These are phyloP conservation scores for Blomia tropicalis DNA, from an alignment of 2,888 invertebrate genomes.

Conservation along the genomic window DNA sequence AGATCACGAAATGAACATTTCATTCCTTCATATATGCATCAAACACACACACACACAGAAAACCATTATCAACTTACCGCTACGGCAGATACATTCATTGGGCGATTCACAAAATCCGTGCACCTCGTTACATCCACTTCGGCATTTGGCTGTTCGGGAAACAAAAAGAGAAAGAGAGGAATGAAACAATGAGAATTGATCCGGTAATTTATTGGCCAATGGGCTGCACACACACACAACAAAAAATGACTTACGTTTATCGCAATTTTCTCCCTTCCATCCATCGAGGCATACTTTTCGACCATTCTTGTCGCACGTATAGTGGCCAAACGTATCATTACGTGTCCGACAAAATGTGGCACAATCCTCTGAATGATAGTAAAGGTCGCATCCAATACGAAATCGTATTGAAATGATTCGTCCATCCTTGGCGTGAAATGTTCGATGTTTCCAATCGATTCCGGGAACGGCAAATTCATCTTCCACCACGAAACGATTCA, in stretches of 20 bases:
- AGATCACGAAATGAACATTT: no score
- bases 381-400: conserved; percentile 6
- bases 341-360: conserved; percentile 83
- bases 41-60: no score
- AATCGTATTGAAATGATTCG: conserved; percentile 7
- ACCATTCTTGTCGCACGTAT: conserved; percentile 65
- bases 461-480: background rate
- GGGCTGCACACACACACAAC: conserved; percentile 7
- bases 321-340: conserved; percentile 86
- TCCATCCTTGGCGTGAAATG: conserved; percentile 8
- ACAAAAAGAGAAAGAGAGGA: background rate
- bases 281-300: conserved; percentile 81
- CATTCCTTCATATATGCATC: no score
- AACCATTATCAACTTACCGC: no score
- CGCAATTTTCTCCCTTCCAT: conserved; percentile 85
- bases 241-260: conserved; percentile 40
- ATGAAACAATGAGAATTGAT: background rate
- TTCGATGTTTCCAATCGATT: conserved; percentile 6
- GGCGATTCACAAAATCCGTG: conserved; percentile 29
- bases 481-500: conserved; percentile 6
- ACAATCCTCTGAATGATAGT: conserved; percentile 64
- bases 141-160: conserved; percentile 31
- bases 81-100: conserved; percentile 26
- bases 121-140: conserved; percentile 28
- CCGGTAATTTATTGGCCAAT: no score